Evolutionary conservation across 2,797 vertebrate species (phyloP), one percentile per base, ranked within the genome.

Genomic region (Coendou prehensilis): DNA sequence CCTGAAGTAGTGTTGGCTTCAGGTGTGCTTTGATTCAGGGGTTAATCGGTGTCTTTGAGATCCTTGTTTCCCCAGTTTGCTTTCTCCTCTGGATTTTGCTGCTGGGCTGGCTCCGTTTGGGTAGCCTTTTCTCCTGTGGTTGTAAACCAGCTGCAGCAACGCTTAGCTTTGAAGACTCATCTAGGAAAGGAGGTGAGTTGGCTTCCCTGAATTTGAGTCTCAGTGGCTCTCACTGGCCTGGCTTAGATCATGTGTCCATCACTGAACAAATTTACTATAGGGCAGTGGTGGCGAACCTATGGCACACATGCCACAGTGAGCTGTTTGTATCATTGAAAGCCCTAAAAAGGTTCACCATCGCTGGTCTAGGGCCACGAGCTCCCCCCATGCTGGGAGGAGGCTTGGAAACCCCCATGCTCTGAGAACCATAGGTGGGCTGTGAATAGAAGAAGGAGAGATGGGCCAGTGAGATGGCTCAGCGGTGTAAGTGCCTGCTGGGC

Each of bases 31-130:
- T 90, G 52, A 80, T 28, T 94, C 41, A 50, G 41, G 30, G 37
- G 18, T 90, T 90, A 86, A 50, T 17, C 73, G 80, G 37, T 83
- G 30, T 79, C 81, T 87, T 81, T 45, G 45, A 84, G 41, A 57
- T 37, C 61, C 75, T 54, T 26, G 1, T 71, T 90, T 45, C 56
- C 83, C 52, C 52, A 59, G 26, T 54, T 88, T 45, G 33, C 59
- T 89, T 26, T 23, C n/a, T 76, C 67, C 50, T 94, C 41, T 93
- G 59, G 30, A 33, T 71, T 81, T 86, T 96, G 56, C 20, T 59
- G 45, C 54, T 83, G 2, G 7, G 14, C 30, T 75, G 67, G 22
- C 63, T 75, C 20, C 6, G 5, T 84, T 71, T 91, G 52, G 47
- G 54, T n/a, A 59, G 18, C 69, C 82, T 80, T 81, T 63, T 17